Evolutionary conservation across 2,888 invertebrate genomes (phyloP), one percentile per base, ranked within the genome.

Genomic region (Horisme vitalbata): DNA sequence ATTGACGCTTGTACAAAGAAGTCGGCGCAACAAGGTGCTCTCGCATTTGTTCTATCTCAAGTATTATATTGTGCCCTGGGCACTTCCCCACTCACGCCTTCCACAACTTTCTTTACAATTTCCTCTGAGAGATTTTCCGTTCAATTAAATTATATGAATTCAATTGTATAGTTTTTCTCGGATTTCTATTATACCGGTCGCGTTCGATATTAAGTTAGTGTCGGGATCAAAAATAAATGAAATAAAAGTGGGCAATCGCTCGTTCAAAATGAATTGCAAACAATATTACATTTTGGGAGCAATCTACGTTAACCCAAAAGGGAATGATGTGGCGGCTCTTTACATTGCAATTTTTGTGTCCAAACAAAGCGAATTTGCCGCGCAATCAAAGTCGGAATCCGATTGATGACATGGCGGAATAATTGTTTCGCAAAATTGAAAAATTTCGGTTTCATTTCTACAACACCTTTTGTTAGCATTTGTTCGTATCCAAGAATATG

Each of bases 251-350:
- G 76, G 68, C 84, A 84, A 87, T 85, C 71, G 80, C 74, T 70
- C 79, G 86, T 83, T 77, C 73, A 79, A 83, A 86, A 87, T 86
- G 84, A 86, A 86, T 87, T 79, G 84, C 86, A 85, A 87, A 87
- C 87, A 87, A 84, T 85, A 83, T 86, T 85, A 87, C 85, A 83
- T 86, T 86, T 87, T 85, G 82, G 84, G 81, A 81, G 80, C 87
- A 86, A 89, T 88, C 85, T 85, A 88, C 85, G 87, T 83, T 83
- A 85, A 87, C 83, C 87, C 83, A 75, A 86, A 88, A 83, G 84
- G 87, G 88, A 87, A 89, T 89, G 89, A 88, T 88, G 89, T 88
- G 89, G 87, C 85, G 83, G 84, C 87, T 87, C 87, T 89, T 87
- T 89, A 87, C 86, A 88, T 88, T 88, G 88, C 89, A 89, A 88